phyloP scores from a whole-genome alignment of 2,888 invertebrate genomes.

The Yponomeuta evonymella region DNA sequence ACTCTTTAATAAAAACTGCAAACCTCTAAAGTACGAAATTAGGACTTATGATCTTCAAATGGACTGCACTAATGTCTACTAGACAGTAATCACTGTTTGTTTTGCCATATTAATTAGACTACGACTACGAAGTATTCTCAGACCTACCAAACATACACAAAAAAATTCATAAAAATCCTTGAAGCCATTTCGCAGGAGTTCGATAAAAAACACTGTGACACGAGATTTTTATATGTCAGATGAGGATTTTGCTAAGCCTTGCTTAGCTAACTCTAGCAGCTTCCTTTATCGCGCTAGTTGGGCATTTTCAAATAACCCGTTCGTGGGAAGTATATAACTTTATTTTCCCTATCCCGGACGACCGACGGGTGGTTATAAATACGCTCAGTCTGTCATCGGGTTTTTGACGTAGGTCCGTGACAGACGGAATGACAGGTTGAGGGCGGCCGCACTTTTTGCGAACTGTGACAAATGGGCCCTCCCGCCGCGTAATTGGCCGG shows the following conservation, averaged over 20 bases:
- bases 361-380: slow-evolving; percentile 42
- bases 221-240: background rate
- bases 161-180: no score
- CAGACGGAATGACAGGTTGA: slow-evolving; percentile 60
- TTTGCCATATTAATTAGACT: no score
- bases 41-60: no score
- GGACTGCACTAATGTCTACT: no score
- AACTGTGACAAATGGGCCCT: slow-evolving; percentile 59
- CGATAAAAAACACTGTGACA: background rate
- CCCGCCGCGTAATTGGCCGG: slow-evolving; percentile 55
- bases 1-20: no score
- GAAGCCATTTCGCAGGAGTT: background rate
- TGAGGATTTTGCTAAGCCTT: background rate
- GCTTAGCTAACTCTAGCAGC: background rate
- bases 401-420: slow-evolving; percentile 57
- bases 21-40: no score
- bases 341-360: background rate
- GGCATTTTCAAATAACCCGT: background rate
- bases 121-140: background rate
- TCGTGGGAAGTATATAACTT: background rate
- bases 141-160: background rate
- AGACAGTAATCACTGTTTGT: no score
- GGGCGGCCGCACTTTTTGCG: slow-evolving; percentile 43
- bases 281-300: background rate
- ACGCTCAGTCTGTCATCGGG: slow-evolving; percentile 53